Conservation (phyloP, 2,113 vertebrate species). For the Anser brachyrhynchus region DNA sequence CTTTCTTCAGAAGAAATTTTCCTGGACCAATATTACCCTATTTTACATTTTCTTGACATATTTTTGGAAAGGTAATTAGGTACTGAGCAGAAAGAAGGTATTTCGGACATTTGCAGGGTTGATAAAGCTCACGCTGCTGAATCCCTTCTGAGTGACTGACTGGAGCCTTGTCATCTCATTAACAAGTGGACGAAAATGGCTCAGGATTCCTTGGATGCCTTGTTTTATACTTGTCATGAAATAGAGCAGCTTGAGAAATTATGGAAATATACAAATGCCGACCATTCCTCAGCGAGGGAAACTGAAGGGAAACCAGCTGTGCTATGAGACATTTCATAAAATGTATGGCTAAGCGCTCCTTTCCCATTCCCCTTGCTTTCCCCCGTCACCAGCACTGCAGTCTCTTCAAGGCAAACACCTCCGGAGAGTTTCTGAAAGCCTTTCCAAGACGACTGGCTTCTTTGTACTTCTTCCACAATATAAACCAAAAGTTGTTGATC, state of each 20-base stretch:
- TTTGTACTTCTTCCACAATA: background rate
- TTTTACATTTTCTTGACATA: background rate
- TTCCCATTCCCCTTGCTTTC: background rate
- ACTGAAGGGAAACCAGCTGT: constrained; percentile 6
- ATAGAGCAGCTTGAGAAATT: constrained; percentile 17
- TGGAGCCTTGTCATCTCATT: background rate
- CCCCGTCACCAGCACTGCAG: background rate
- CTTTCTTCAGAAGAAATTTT: background rate
- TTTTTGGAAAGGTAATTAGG: background rate
- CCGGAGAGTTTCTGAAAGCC: background rate
- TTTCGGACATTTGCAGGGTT: background rate
- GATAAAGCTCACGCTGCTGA: background rate
- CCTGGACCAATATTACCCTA: background rate
- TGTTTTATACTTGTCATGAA: background rate
- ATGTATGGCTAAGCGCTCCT: background rate
- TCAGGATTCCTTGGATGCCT: background rate
- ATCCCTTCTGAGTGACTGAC: background rate
- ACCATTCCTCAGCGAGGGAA: background rate
- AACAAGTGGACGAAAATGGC: background rate
- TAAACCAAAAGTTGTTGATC: constrained; percentile 14
- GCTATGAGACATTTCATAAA: background rate
- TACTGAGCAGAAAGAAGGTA: background rate
- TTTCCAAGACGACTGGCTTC: background rate
- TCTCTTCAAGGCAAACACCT: constrained; percentile 23
- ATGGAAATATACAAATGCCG: constrained; percentile 23